These are phyloP conservation scores for Pangasius sanitwongsei DNA, from an alignment of 2,797 vertebrate genomes.

Conservation along the genomic window DNA sequence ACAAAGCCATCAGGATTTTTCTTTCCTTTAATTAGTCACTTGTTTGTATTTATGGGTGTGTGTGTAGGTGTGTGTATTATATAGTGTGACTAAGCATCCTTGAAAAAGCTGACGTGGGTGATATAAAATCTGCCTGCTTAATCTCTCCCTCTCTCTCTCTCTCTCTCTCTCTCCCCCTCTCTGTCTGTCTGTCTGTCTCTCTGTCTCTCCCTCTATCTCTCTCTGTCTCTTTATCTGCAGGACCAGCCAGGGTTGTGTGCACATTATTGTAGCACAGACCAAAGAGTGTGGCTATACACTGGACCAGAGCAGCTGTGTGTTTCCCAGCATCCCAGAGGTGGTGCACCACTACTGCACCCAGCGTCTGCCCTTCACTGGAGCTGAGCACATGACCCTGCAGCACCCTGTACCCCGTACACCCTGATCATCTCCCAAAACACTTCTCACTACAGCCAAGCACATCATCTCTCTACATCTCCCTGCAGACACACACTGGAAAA, in stretches of 20 bases:
- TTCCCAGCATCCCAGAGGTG: constrained; percentile 87
- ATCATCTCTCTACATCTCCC: constrained; percentile 13
- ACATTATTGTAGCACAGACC: constrained; percentile 96
- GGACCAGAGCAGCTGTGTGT: constrained; percentile 88
- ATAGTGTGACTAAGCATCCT: constrained; percentile 14
- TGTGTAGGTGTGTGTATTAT: neutral
- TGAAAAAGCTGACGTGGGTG: constrained; percentile 28
- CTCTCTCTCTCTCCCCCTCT: neutral
- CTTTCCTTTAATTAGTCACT: neutral
- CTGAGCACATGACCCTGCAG: constrained; percentile 91
- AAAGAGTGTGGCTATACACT: constrained; percentile 90
- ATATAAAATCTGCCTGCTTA: constrained; percentile 22
- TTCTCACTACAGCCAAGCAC: constrained; percentile 20
- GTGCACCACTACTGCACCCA: constrained; percentile 89
- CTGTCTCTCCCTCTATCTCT: neutral
- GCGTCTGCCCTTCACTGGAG: constrained; percentile 92
- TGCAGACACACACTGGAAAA: constrained; percentile 17
- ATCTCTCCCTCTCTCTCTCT: neutral
- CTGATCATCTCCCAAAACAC: constrained; percentile 58
- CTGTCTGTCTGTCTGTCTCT: constrained; percentile 12
- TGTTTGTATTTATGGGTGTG: neutral
- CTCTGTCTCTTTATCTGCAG: constrained; percentile 55
- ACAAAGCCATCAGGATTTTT: neutral
- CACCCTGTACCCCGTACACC: constrained; percentile 79
- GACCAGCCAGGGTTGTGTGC: constrained; percentile 92